Percentiles rank a stretch among this genome's conserved stretches.
Evolutionary conservation across 2,888 invertebrate genomes (phyloP).

Genomic region (Oscheius onirici): DNA sequence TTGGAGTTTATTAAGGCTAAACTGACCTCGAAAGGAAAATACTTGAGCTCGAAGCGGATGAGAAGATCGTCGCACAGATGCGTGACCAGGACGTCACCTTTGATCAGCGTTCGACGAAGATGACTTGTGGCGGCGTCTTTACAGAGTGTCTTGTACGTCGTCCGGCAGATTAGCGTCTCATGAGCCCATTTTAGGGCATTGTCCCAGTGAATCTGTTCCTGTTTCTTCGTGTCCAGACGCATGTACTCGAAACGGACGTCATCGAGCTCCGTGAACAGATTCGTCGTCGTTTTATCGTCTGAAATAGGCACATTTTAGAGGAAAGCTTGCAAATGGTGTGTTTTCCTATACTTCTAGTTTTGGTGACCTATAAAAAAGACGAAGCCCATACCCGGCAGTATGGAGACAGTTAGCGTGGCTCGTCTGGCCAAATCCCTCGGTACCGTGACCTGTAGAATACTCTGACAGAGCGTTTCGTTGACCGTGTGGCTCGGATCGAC

Average conservation of each 20-base stretch:
- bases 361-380: too few species aligned
- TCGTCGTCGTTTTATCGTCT: slow-evolving; percentile 41
- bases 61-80: slow-evolving; percentile 60
- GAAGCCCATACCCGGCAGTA: slow-evolving; percentile 49
- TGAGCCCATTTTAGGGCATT: slow-evolving; percentile 68
- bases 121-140: slow-evolving; percentile 54
- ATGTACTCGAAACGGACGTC: slow-evolving; percentile 37
- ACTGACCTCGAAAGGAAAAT: slow-evolving; percentile 55
- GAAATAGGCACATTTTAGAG: background rate
- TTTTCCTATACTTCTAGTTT: too few species aligned
- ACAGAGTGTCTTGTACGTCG: slow-evolving; percentile 60
- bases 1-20: background rate
- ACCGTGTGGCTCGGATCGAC: background rate
- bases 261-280: slow-evolving; percentile 36
- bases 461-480: background rate
- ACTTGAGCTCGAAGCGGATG: slow-evolving; percentile 59
- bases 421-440: slow-evolving; percentile 60
- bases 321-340: too few species aligned
- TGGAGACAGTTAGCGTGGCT: slow-evolving; percentile 53
- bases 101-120: slow-evolving; percentile 49
- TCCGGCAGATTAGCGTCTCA: slow-evolving; percentile 63
- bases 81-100: slow-evolving; percentile 62
- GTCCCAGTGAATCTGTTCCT: slow-evolving; percentile 59
- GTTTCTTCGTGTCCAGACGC: slow-evolving; percentile 45
- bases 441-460: slow-evolving; percentile 46